Percentiles rank a stretch among this genome's conserved stretches.
Conservation (phyloP, 2,797 vertebrate species). For the Pseudotriccus pelzelni region DNA sequence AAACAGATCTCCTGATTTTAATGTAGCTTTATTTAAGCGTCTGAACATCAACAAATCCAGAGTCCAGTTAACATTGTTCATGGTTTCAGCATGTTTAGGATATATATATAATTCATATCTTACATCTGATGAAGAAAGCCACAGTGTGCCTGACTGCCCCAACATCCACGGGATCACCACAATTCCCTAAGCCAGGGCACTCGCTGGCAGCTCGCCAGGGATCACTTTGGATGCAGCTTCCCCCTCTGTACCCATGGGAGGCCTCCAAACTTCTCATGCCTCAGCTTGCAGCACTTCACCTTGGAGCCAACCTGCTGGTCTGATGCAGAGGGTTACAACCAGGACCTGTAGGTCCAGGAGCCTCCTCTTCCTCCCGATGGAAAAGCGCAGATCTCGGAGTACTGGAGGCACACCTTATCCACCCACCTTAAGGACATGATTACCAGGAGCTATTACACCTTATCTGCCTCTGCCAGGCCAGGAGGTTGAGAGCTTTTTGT, state of each 20-base stretch:
- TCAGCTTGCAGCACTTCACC: background rate
- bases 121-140: slow-evolving; percentile 67
- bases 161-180: background rate
- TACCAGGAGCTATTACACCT: background rate
- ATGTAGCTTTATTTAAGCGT: slow-evolving; percentile 77
- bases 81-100: slow-evolving; percentile 54
- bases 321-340: background rate
- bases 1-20: slow-evolving; percentile 52
- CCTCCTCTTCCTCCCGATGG: background rate
- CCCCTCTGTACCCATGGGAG: background rate
- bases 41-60: slow-evolving; percentile 68
- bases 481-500: background rate
- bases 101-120: slow-evolving; percentile 64
- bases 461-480: background rate
- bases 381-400: background rate
- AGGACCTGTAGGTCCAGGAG: background rate
- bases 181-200: background rate
- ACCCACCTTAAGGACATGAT: background rate
- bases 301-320: background rate
- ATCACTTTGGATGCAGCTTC: background rate
- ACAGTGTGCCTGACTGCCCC: slow-evolving; percentile 56
- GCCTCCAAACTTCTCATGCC: background rate
- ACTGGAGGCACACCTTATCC: background rate
- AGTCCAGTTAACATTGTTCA: slow-evolving; percentile 68
- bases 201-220: background rate